Evolutionary conservation across 2,888 invertebrate genomes (phyloP), one percentile per base, ranked within the genome.

Genomic region (Sepiola atlantica): DNA sequence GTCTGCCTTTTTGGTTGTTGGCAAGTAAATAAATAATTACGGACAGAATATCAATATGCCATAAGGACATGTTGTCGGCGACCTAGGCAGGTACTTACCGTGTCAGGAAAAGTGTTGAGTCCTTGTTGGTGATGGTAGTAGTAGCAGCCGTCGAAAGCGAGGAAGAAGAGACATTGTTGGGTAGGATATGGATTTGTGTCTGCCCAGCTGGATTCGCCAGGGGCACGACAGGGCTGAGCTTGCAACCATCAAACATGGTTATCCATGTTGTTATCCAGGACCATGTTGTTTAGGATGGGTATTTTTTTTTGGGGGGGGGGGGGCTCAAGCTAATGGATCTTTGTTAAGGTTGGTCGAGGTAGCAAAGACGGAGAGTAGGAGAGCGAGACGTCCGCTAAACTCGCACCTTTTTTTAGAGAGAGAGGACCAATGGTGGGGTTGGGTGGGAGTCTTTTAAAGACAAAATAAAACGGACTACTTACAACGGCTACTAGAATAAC

Each of bases 171-270:
- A 54, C 45, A 55, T 45, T 54, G 54, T 28, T 18, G n/a, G 54
- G 45, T 45, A 54, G 54, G 10, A 92, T 45, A 35, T 55, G 92
- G 10, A 54, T 28, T n/a, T 92, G 92, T 55, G n/a, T 54, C 28
- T 92, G 92, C 92, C 54, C 92, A 92, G 92, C 92, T 55, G 92
- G 92, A n/a, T 54, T 92, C 20, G 92, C 92, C 92, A 92, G 92
- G 28, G 92, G 92, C 92, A 92, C 54, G 54, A 92, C 54, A 28
- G 92, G 55, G 55, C 92, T 92, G 28, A 92, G 45, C 54, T 92
- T 92, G 54, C 92, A 92, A 92, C 92, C 92, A 55, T 92, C 92
- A 92, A 92, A 55, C 92, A 92, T 92, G n/a, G 77, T n/a, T 77
- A 55, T 54, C 55, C 92, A 92, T 92, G 45, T 4, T 92, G 92